phyloP scores from a whole-genome alignment of 2,113 vertebrate genomes.

The Nycticebus coucang region DNA sequence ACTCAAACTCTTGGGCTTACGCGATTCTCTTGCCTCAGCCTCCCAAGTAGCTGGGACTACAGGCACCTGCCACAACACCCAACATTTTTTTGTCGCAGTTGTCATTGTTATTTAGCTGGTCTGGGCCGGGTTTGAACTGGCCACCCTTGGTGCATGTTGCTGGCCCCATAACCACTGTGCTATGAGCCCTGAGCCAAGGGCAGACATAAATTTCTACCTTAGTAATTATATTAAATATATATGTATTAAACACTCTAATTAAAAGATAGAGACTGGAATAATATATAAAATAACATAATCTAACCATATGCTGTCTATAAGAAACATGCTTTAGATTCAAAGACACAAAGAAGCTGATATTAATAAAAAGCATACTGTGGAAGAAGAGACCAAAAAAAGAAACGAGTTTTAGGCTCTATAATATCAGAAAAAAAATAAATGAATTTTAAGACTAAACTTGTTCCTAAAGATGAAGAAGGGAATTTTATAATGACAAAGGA shows the following conservation, averaged over 20 bases:
- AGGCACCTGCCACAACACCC: too few species aligned
- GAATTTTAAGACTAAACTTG: neutral
- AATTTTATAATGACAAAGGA: neutral
- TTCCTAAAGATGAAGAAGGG: neutral
- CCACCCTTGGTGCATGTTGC: too few species aligned
- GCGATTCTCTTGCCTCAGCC: too few species aligned
- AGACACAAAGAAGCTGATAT: neutral
- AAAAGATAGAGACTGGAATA: neutral
- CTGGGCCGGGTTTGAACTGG: too few species aligned
- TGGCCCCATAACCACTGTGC: too few species aligned
- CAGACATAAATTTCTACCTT: neutral
- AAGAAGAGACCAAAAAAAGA: neutral
- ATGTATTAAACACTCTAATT: neutral
- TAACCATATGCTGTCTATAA: neutral
- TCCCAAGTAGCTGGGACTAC: too few species aligned
- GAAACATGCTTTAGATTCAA: neutral
- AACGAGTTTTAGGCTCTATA: neutral
- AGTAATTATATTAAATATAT: neutral
- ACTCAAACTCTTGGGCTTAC: too few species aligned
- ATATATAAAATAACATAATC: neutral
- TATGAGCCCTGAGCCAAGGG: too few species aligned
- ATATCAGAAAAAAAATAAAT: neutral
- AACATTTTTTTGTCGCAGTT: too few species aligned
- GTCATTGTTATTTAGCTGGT: too few species aligned
- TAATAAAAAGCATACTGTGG: neutral